Conservation (phyloP, 2,888 invertebrate species). For the Abrostola tripartita region DNA sequence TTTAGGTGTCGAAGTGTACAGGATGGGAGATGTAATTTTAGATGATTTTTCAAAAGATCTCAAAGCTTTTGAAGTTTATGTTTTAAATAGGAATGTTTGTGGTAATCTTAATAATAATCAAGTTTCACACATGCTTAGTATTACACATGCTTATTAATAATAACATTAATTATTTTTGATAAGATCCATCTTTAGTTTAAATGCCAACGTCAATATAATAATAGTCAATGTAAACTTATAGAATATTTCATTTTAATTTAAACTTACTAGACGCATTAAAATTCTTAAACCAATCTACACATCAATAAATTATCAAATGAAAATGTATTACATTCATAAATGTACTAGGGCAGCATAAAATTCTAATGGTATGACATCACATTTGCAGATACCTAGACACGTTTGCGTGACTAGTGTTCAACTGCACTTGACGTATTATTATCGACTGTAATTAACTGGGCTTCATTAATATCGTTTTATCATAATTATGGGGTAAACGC, state of each 20-base stretch:
- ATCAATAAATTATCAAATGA: no score
- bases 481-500: neutral
- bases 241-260: no score
- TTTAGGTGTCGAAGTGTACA: conserved; percentile 63
- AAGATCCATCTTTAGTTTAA: no score
- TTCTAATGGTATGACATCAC: neutral
- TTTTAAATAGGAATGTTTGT: conserved; percentile 38
- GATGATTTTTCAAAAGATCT: conserved; percentile 53
- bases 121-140: conserved; percentile 3
- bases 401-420: conserved; percentile 1
- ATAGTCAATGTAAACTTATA: no score
- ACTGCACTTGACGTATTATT: conserved; percentile 12
- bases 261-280: no score
- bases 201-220: no score
- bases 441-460: conserved; percentile 4
- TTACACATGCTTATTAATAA: no score
- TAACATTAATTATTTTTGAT: no score
- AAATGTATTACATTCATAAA: no score
- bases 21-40: conserved; percentile 59
- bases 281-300: no score
- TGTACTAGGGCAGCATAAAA: neutral
- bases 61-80: conserved; percentile 36
- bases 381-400: neutral
- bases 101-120: conserved; percentile 22
- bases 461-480: conserved; percentile 16